Percentiles rank a stretch among this genome's conserved stretches.
Conservation (phyloP, 1,140 invertebrate species). For the Lepidurus couesii region DNA sequence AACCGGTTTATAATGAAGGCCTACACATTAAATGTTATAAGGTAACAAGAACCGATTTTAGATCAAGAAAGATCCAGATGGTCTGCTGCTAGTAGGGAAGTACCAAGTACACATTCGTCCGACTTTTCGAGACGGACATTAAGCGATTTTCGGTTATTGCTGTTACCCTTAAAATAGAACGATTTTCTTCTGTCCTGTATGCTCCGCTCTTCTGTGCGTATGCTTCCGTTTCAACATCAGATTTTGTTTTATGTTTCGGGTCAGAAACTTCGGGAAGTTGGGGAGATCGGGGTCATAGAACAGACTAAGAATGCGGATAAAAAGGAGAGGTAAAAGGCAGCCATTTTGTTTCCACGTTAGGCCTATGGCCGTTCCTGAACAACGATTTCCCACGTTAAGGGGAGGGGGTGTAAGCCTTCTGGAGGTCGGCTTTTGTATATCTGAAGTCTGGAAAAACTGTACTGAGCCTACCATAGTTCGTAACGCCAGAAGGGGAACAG, state of each 20-base stretch:
- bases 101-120: too few relatives aligned
- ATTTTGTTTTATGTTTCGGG: too few relatives aligned
- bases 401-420: not conserved
- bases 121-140: too few relatives aligned
- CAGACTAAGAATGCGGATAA: not conserved
- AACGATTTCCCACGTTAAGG: not conserved
- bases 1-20: not conserved
- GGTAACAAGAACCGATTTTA: constrained; percentile 4
- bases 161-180: too few relatives aligned
- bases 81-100: too few relatives aligned
- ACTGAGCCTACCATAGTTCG: not conserved
- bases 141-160: too few relatives aligned
- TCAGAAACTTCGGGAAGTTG: too few relatives aligned
- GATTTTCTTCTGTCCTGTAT: too few relatives aligned
- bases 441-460: not conserved
- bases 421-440: not conserved
- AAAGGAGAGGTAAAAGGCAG: not conserved
- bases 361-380: not conserved
- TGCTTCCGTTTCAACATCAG: too few relatives aligned
- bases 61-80: not conserved
- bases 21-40: not conserved
- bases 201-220: too few relatives aligned
- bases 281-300: too few relatives aligned
- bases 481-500: not conserved
- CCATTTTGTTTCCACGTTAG: not conserved